Base-by-base conservation (phyloP, 2,797 vertebrate genomes). In the Fistularia tabacaria region DNA sequence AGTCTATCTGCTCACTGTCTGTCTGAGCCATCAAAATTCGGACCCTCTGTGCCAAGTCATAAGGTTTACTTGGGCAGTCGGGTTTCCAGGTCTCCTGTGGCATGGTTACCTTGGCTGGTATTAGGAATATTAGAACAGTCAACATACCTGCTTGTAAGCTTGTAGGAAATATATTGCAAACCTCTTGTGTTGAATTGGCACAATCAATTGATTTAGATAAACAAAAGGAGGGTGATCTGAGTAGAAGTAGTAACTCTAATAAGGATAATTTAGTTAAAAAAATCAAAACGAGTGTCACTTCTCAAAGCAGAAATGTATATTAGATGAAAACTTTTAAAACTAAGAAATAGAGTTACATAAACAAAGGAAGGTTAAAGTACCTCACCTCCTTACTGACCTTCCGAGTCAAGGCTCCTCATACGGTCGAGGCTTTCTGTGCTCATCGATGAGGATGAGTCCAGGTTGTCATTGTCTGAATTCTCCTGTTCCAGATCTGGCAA, bases 311-410 rank as follows among this genome's bases (percentile, higher is more conserved):
- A 25, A 25, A 2, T 25, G 2, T 5, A 25, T 25, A 25, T 25
- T 25, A 25, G 25, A 25, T 25, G 25, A 25, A 25, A 25, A 25
- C 5, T 2, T 25, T 25, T 42, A 42, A 42, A 42, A 1, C 10
- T 7, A 42, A 11, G 4, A 10, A 42, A 42, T 42, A 40, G 1
- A 25, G 25, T 25, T 25, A 7, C 49, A 8, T 6, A 59, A 55
- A 50, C 36, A 69, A 67, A 82, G 64, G 67, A 81, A 75, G 64
- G 72, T 61, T 11, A 64, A 79, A 55, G 41, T 70, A 82, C 76
- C 55, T 70, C 92, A 92, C 93, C 93, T 94, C 88, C 83, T 88
- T 94, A 96, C 94, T 95, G 92, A 97, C 95, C 94, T 95, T 95
- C 93, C 54, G 73, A 82, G 59, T 91, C 89, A 64, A 82, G 36